phyloP scores from a whole-genome alignment of 2,797 vertebrate species.

The Oceanodroma leucorhoa region DNA sequence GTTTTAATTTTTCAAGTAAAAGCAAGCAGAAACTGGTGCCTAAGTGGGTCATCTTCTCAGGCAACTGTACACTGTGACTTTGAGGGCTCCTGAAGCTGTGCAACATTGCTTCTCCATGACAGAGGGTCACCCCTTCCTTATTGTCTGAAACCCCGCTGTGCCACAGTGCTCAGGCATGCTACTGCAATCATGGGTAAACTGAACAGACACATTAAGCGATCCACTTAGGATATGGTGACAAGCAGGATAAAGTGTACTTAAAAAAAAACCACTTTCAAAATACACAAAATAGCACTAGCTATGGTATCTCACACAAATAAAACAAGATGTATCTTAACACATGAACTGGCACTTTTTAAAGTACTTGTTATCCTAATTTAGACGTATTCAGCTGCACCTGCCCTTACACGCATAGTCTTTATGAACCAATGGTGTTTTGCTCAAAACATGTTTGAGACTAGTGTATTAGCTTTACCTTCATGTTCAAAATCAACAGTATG shows the following conservation, averaged over 20 bases:
- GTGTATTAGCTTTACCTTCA: background rate
- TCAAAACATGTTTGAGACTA: background rate
- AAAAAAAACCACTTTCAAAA: background rate
- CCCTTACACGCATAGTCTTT: background rate
- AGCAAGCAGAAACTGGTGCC: background rate
- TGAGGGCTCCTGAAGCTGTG: background rate
- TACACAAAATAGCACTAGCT: background rate
- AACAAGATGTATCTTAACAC: background rate
- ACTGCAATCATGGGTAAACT: background rate
- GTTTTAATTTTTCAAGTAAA: background rate
- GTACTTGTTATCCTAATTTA: background rate
- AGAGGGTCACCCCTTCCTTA: background rate
- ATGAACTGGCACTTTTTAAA: background rate
- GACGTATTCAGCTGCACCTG: background rate
- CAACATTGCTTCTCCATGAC: background rate
- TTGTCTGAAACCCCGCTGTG: background rate
- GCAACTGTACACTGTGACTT: background rate
- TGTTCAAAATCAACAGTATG: background rate
- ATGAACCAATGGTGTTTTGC: background rate
- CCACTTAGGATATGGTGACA: background rate
- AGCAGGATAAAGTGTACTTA: background rate
- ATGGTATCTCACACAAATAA: background rate
- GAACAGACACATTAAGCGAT: background rate
- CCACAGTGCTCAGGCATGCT: fast-evolving
- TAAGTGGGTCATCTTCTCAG: slow-evolving; percentile 1